These are phyloP conservation scores for Campylomormyrus numenius DNA, from an alignment of 2,113 vertebrate species.

Conservation along the genomic window DNA sequence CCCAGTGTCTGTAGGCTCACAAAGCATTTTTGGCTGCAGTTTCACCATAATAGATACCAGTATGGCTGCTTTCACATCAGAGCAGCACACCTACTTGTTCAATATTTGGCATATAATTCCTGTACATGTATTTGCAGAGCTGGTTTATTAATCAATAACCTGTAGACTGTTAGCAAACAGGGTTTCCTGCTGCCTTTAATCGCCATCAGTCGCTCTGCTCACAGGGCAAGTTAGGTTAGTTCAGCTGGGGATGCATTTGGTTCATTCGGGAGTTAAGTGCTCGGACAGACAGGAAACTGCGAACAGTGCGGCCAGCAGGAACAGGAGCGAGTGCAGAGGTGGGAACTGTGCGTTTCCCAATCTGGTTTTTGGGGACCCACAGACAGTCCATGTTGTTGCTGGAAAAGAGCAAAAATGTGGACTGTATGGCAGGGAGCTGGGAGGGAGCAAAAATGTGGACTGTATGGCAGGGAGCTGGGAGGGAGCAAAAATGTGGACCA, in stretches of 20 bases:
- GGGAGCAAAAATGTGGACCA: no score
- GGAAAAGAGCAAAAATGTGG: not conserved
- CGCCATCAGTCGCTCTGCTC: not conserved
- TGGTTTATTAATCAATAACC: constrained; percentile 2
- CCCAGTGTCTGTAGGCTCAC: not conserved
- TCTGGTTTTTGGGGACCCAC: not conserved
- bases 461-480: no score
- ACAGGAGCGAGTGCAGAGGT: not conserved
- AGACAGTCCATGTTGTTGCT: not conserved
- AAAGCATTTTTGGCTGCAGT: not conserved
- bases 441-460: not conserved
- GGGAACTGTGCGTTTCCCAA: not conserved
- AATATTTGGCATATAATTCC: not conserved
- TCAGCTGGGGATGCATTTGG: not conserved
- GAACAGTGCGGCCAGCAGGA: not conserved
- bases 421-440: not conserved
- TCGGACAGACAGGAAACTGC: not conserved
- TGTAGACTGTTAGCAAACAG: not conserved
- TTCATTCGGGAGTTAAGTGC: not conserved
- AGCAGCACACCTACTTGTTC: not conserved
- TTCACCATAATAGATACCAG: not conserved
- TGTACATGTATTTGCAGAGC: not conserved
- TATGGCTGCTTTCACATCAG: not conserved
- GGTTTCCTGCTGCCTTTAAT: not conserved
- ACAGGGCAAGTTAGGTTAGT: not conserved